Conservation (phyloP, 2,888 invertebrate species). For the Nomada hirtipes region DNA sequence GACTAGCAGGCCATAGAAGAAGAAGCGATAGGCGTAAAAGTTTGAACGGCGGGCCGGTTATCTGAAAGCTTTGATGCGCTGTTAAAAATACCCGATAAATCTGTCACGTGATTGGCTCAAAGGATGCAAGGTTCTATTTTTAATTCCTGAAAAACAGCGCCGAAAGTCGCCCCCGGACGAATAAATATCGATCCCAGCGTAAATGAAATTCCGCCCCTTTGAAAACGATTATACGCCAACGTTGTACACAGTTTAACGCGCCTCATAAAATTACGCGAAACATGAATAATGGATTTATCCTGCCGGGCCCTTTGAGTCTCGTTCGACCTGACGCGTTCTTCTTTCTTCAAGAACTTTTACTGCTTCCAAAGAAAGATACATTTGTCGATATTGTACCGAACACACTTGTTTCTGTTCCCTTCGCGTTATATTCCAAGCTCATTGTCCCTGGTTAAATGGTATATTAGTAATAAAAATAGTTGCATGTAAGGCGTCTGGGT, state of each 20-base stretch:
- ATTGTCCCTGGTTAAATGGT: no score
- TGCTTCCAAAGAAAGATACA: no score
- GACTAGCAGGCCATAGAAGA: neutral
- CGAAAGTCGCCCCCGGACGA: neutral
- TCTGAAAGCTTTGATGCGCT: slow-evolving; percentile 32
- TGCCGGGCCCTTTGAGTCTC: no score
- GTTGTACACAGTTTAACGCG: neutral
- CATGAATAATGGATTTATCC: no score
- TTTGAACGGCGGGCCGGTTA: slow-evolving; percentile 25
- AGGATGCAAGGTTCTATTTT: slow-evolving; percentile 3
- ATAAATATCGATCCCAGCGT: neutral
- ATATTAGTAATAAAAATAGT: no score
- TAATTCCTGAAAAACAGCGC: neutral
- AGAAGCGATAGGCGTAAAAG: slow-evolving; percentile 23
- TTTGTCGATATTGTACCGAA: no score
- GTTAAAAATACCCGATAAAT: slow-evolving; percentile 38
- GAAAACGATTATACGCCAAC: neutral
- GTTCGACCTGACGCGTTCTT: no score
- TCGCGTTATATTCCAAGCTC: no score
- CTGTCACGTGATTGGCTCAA: slow-evolving; percentile 15
- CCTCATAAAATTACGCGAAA: neutral
- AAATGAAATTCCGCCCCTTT: neutral
- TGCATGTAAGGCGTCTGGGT: no score
- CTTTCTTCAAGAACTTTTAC: no score
- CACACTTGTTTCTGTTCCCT: no score